phyloP scores from a whole-genome alignment of 2,888 invertebrate species.

The Bimastos eiseni region DNA sequence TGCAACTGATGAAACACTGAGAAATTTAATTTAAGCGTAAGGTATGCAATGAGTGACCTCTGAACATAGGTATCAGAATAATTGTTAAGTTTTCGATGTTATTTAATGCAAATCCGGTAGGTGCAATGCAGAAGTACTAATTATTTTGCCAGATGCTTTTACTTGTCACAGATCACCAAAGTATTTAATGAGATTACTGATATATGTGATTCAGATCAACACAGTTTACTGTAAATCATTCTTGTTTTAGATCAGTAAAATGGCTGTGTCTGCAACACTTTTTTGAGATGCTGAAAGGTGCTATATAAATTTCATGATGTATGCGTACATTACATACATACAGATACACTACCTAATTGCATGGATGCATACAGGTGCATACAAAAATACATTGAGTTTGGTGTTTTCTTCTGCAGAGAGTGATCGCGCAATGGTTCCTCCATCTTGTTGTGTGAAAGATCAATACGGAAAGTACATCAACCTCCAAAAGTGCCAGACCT shows the following conservation, averaged over 20 bases:
- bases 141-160: neutral
- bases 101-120: neutral
- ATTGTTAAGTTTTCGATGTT: neutral
- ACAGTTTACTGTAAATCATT: neutral
- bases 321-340: neutral
- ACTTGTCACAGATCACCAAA: neutral
- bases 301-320: too few species aligned
- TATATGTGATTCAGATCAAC: neutral
- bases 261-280: neutral
- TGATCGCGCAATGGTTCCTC: constrained; percentile 29
- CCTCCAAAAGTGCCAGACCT: constrained; percentile 30
- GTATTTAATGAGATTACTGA: neutral
- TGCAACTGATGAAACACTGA: too few species aligned
- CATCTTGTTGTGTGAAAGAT: constrained; percentile 31
- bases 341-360: neutral
- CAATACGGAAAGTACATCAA: constrained; percentile 31
- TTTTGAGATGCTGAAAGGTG: neutral
- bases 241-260: neutral
- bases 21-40: too few species aligned
- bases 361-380: too few species aligned
- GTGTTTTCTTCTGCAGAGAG: constrained; percentile 16
- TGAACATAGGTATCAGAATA: neutral
- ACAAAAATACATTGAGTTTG: neutral
- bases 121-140: neutral
- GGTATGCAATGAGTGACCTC: neutral